Conservation (phyloP, 2,888 invertebrate species). For the Lithophane semibrunnea region DNA sequence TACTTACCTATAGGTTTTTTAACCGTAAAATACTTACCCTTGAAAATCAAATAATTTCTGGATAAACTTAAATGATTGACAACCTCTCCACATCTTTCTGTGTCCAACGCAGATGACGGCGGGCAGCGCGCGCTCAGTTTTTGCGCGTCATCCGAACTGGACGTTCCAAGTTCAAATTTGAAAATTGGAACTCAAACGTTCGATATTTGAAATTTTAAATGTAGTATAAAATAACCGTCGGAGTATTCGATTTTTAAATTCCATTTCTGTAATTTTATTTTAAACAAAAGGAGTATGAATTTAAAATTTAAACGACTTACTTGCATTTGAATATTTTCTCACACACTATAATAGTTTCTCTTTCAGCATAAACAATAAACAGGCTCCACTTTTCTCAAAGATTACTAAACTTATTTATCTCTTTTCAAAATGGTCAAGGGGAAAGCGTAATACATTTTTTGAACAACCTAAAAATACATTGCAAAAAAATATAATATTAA, state of each 20-base stretch:
- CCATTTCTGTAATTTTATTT: slow-evolving; percentile 42
- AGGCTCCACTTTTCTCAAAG: too few relatives aligned
- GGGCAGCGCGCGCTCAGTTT: slow-evolving; percentile 88
- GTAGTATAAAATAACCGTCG: slow-evolving; percentile 82
- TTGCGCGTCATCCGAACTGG: slow-evolving; percentile 89
- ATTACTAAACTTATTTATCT: neutral
- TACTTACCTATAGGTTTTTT: neutral
- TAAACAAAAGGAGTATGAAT: slow-evolving; percentile 19
- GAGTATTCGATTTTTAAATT: slow-evolving; percentile 61
- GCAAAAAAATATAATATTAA: too few relatives aligned
- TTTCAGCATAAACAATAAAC: neutral
- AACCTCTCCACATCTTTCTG: slow-evolving; percentile 70
- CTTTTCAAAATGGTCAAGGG: neutral
- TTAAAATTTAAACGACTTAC: slow-evolving; percentile 32
- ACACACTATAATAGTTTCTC: neutral
- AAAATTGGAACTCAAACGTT: slow-evolving; percentile 88
- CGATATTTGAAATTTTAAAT: slow-evolving; percentile 88
- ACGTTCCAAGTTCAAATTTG: slow-evolving; percentile 90
- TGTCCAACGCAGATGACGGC: slow-evolving; percentile 86
- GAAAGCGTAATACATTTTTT: neutral
- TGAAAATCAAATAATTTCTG: neutral
- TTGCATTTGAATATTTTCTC: slow-evolving; percentile 27
- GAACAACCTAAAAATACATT: too few relatives aligned
- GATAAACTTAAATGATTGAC: neutral
- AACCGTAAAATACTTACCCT: neutral